Conservation (phyloP, 2,888 invertebrate species). For the Platycnemis pennipes region DNA sequence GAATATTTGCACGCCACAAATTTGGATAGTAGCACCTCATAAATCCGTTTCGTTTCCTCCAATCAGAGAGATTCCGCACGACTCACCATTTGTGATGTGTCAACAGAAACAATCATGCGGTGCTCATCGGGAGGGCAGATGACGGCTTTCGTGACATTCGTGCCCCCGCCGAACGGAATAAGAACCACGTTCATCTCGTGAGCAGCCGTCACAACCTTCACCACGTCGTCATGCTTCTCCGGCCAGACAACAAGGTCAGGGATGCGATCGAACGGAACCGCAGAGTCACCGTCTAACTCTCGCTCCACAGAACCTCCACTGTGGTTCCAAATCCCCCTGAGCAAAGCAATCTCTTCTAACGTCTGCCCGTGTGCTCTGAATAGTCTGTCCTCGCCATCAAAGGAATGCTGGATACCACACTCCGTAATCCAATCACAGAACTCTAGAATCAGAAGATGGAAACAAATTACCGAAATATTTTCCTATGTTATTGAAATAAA, state of each 20-base stretch:
- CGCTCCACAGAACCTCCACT: not conserved
- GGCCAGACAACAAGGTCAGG: constrained; percentile 83
- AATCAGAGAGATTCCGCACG: too few relatives aligned
- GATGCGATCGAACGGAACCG: constrained; percentile 80
- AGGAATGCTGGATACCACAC: constrained; percentile 77
- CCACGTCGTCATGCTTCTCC: constrained; percentile 80
- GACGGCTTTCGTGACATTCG: constrained; percentile 81
- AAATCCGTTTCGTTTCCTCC: too few relatives aligned
- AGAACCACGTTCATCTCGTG: constrained; percentile 79
- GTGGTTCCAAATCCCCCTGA: constrained; percentile 76
- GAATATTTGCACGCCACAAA: too few relatives aligned
- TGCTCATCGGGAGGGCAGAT: constrained; percentile 80
- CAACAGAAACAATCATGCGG: constrained; percentile 82
- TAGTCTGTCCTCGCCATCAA: constrained; percentile 79
- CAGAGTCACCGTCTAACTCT: constrained; percentile 75
- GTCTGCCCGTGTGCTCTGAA: constrained; percentile 82
- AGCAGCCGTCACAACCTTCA: constrained; percentile 79
- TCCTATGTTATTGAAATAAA: not conserved
- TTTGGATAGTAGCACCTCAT: too few relatives aligned
- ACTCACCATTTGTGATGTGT: constrained; percentile 82
- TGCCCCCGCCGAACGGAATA: constrained; percentile 83
- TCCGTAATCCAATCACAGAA: constrained; percentile 77
- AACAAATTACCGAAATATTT: not conserved
- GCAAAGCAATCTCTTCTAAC: constrained; percentile 81
- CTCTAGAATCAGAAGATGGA: constrained; percentile 71